A percentile compares a stretch with the other conserved stretches of the same genome.
Conservation (phyloP, 2,797 vertebrate species). For the Hydrophis major region DNA sequence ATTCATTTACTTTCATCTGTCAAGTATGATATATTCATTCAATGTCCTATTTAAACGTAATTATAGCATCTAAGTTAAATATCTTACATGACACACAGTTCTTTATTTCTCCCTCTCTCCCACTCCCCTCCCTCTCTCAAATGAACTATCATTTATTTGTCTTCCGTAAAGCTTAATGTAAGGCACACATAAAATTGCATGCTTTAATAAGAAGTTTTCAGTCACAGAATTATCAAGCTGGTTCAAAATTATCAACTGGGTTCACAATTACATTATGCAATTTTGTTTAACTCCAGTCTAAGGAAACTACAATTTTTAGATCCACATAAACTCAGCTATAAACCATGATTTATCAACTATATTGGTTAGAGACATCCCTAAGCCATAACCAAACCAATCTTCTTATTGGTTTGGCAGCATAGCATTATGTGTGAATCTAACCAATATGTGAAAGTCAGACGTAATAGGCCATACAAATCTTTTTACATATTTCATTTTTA, state of each 20-base stretch:
- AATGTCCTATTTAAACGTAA: background rate
- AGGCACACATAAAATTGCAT: background rate
- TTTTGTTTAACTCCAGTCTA: background rate
- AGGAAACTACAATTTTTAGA: background rate
- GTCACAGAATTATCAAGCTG: background rate
- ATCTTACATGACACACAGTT: background rate
- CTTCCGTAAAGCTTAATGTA: background rate
- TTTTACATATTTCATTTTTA: background rate
- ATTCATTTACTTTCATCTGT: background rate
- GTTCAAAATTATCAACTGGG: background rate
- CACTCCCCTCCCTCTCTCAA: background rate
- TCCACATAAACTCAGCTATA: background rate
- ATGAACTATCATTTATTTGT: background rate
- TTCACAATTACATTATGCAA: background rate
- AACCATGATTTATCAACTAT: background rate
- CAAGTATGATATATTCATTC: background rate
- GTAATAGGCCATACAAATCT: background rate
- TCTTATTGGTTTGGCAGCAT: background rate
- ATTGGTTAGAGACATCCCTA: background rate
- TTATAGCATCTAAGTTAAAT: background rate
- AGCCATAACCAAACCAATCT: background rate
- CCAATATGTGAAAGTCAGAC: background rate
- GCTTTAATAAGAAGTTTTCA: background rate
- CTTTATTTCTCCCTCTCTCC: background rate
- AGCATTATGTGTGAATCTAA: background rate